A percentile compares a stretch with the other conserved stretches of the same genome.
Evolutionary conservation across 2,888 invertebrate genomes (phyloP).

Genomic region (Plagodis dolabraria): DNA sequence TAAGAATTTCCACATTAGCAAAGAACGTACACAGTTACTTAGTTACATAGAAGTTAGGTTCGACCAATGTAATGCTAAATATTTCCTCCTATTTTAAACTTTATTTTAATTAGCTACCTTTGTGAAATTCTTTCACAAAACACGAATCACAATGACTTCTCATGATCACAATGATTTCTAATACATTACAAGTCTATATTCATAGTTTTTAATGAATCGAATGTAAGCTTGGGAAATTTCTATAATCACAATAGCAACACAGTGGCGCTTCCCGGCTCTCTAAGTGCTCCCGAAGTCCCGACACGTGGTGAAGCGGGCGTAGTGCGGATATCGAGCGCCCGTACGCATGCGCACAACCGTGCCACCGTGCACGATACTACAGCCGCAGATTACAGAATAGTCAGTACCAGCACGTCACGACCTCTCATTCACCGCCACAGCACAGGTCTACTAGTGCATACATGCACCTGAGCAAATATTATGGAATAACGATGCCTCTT

Average conservation of each 20-base stretch:
- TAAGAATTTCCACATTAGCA: too few relatives aligned
- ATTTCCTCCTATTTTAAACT: too few relatives aligned
- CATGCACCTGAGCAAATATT: slow-evolving; percentile 80
- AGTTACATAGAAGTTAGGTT: too few relatives aligned
- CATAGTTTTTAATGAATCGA: too few relatives aligned
- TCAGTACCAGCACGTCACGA: background rate
- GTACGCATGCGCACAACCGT: slow-evolving; percentile 75
- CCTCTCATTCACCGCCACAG: slow-evolving; percentile 69
- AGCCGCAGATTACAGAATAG: slow-evolving; percentile 10
- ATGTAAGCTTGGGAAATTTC: too few relatives aligned
- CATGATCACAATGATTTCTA: too few relatives aligned
- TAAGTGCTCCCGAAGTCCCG: slow-evolving; percentile 40
- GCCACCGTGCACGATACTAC: slow-evolving; percentile 37
- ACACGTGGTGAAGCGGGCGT: slow-evolving; percentile 70
- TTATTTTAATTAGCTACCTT: too few relatives aligned
- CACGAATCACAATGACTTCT: too few relatives aligned
- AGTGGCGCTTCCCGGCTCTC: background rate
- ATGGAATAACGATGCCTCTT: slow-evolving; percentile 49
- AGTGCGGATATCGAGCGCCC: slow-evolving; percentile 79
- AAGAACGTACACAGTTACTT: too few relatives aligned
- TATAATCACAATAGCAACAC: background rate
- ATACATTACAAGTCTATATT: too few relatives aligned
- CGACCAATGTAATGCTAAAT: too few relatives aligned
- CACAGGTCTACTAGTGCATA: slow-evolving; percentile 53
- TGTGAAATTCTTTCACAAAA: too few relatives aligned